These are phyloP conservation scores for Dolichallabes microphthalmus DNA, from an alignment of 2,113 vertebrate species.

Conservation along the genomic window DNA sequence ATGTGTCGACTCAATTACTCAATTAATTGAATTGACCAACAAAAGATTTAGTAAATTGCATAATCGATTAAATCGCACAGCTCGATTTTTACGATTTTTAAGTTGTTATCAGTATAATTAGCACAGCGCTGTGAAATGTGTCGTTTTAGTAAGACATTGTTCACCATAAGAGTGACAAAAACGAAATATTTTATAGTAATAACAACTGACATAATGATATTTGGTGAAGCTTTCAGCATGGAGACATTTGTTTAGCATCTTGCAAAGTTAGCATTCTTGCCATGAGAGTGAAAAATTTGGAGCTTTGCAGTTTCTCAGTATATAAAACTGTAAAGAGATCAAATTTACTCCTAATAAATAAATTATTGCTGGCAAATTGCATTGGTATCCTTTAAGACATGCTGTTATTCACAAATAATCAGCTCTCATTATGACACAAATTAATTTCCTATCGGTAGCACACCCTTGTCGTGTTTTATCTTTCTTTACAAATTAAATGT, in stretches of 20 bases:
- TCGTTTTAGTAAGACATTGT: not conserved
- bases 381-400: not conserved
- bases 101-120: not conserved
- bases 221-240: not conserved
- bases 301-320: not conserved
- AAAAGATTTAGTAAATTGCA: too few species aligned
- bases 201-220: not conserved
- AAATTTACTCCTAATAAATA: not conserved
- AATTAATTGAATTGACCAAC: too few species aligned
- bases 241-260: not conserved
- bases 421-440: not conserved
- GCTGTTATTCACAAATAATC: slow-evolving; percentile 2
- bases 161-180: not conserved
- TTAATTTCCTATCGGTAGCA: not conserved
- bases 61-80: too few species aligned
- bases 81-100: too few species aligned
- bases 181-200: not conserved
- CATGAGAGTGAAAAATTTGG: not conserved
- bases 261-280: not conserved
- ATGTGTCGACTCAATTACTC: too few species aligned
- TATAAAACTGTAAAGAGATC: not conserved
- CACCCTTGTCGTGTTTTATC: not conserved
- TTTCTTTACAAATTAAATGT: not conserved
- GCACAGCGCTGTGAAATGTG: not conserved
- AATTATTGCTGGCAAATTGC: not conserved